These are phyloP conservation scores for Rhyacophila evoluta DNA, from an alignment of 2,888 invertebrate species.

Conservation along the genomic window DNA sequence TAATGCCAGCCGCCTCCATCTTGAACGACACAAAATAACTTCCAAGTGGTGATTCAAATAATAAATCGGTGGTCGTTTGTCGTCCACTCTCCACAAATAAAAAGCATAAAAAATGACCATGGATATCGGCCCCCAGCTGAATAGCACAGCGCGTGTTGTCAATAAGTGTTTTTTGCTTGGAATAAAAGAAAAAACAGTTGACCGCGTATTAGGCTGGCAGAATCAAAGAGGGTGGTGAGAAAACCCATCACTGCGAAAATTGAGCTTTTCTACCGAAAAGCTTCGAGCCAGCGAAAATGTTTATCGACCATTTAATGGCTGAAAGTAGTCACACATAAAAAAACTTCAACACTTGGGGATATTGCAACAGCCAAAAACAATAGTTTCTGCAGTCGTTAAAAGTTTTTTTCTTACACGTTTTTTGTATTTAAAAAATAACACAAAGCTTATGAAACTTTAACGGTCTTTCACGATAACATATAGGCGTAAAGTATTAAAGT, in stretches of 20 bases:
- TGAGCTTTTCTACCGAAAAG: constrained; percentile 39
- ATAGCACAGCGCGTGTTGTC: constrained; percentile 40
- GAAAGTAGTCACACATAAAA: constrained; percentile 48
- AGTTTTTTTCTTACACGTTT: constrained; percentile 26
- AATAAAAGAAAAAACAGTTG: constrained; percentile 45
- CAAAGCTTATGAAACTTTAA: not conserved
- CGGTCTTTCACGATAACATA: constrained; percentile 15
- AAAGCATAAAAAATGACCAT: constrained; percentile 52
- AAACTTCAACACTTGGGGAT: constrained; percentile 40
- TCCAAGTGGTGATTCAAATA: constrained; percentile 54
- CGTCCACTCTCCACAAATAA: constrained; percentile 53
- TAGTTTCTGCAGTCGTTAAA: constrained; percentile 31
- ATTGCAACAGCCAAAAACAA: constrained; percentile 45
- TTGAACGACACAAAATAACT: constrained; percentile 51
- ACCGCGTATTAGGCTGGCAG: constrained; percentile 44
- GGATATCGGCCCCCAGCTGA: constrained; percentile 42
- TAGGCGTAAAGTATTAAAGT: constrained; percentile 47
- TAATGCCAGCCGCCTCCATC: constrained; percentile 48
- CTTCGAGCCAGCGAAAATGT: constrained; percentile 50
- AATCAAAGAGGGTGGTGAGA: constrained; percentile 36
- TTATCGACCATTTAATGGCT: constrained; percentile 53
- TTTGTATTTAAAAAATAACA: constrained; percentile 27
- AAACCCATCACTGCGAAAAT: constrained; percentile 27
- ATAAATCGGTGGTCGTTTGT: constrained; percentile 55
- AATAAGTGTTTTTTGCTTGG: constrained; percentile 54